Base-by-base conservation (phyloP, 2,797 vertebrate species). In the Mormyrops attenuatus region DNA sequence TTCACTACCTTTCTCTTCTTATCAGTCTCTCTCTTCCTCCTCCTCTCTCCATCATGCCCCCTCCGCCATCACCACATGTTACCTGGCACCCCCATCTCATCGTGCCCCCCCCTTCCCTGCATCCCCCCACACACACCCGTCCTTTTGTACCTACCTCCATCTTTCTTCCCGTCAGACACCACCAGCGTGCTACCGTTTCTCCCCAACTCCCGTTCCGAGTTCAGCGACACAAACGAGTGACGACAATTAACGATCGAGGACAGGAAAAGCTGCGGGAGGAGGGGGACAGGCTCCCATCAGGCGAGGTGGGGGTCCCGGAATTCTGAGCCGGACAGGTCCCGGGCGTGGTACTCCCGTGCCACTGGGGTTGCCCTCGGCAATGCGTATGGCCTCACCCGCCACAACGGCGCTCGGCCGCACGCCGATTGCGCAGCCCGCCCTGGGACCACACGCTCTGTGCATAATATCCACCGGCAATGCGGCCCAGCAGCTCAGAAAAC, bases 1-100 rank as follows among this genome's bases (percentile, higher is more conserved):
- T 95, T 93, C 92, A 89, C 92, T 95, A 95, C 93, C 91, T 95
- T 94, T 85, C 87, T 91, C 92, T 91, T 91, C 92, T 93, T 93
- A 92, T 92, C 94, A 89, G 92, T 90, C 85, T 38, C 22, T 34
- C 50, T 89, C 86, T 69, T 55, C 73, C 63, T 87, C 88, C 49
- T 77, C 44, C 89, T n/a, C 89, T 89, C 69, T 63, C 89, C 22
- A 34, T 88, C 66, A n/a, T 50, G 26, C 47, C 87, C 15, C 60
- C 53, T 55, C 94, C 91, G 1, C 77, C 53, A 11, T 22, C 85
- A n/a, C 73, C 69, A 50, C 26, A 55, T 22, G n/a, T 55, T 50
- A 77, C 52, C 69, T 44, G 11, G 34, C 30, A 15, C 69, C 49
- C 11, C 50, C 85, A 55, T 85, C 80, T 85, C 49, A 22, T 69